These are phyloP conservation scores for Rhinoderma darwinii DNA, from an alignment of 2,113 vertebrate genomes.

Conservation along the genomic window DNA sequence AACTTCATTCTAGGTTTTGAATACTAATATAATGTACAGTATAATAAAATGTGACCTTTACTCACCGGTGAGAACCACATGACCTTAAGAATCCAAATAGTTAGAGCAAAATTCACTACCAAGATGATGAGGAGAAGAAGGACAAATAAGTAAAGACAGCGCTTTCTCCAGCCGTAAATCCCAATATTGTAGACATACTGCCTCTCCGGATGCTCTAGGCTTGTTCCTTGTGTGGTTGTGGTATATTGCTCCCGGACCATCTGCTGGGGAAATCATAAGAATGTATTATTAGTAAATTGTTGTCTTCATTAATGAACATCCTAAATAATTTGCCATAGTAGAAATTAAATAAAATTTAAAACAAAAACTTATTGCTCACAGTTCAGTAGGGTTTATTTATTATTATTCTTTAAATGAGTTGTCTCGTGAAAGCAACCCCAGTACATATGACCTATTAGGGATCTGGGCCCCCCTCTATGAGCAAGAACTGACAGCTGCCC, in stretches of 20 bases:
- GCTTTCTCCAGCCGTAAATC: slow-evolving; percentile 98
- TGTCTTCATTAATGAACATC: background rate
- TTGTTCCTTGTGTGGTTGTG: slow-evolving; percentile 80
- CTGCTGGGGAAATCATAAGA: slow-evolving; percentile 69
- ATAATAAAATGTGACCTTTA: slow-evolving; percentile 31
- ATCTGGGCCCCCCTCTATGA: too few species aligned
- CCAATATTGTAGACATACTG: slow-evolving; percentile 88
- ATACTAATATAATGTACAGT: background rate
- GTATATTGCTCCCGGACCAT: slow-evolving; percentile 94
- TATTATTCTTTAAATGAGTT: too few species aligned
- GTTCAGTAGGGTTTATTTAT: too few species aligned
- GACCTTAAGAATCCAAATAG: slow-evolving; percentile 95
- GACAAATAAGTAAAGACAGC: slow-evolving; percentile 94
- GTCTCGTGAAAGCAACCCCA: too few species aligned
- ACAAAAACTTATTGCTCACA: too few species aligned
- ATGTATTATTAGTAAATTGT: background rate
- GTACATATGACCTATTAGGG: too few species aligned
- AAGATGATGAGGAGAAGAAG: slow-evolving; percentile 89
- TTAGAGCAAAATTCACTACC: slow-evolving; percentile 92
- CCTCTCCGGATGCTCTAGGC: slow-evolving; percentile 74
- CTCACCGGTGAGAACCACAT: slow-evolving; percentile 98
- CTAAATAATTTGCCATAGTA: background rate
- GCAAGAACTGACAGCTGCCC: too few species aligned
- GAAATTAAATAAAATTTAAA: background rate
- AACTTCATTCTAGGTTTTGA: background rate